Percentiles rank a stretch among this genome's conserved stretches.
These are phyloP conservation scores for Drymodes brunneopygia DNA, from an alignment of 2,113 vertebrate species.

Conservation along the genomic window DNA sequence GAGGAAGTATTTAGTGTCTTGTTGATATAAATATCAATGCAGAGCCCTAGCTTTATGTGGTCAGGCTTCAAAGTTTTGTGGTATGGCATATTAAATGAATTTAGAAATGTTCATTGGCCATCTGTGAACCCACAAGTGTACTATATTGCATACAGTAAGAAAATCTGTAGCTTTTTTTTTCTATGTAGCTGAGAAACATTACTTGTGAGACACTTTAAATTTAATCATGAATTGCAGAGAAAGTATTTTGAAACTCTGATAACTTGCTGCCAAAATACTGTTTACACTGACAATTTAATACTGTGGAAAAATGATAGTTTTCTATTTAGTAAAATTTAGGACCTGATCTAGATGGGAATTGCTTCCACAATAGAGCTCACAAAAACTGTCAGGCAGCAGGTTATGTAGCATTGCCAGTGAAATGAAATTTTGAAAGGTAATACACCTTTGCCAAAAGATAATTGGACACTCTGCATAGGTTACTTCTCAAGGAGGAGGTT, in stretches of 20 bases:
- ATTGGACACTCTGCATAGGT: not conserved
- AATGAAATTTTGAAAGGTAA: conserved; percentile 5
- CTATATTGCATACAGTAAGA: not conserved
- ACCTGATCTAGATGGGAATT: not conserved
- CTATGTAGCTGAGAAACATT: not conserved
- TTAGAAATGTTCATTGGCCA: not conserved
- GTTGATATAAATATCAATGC: not conserved
- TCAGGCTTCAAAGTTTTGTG: not conserved
- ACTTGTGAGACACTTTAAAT: not conserved
- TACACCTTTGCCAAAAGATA: not conserved
- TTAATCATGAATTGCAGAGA: not conserved
- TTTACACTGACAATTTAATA: not conserved
- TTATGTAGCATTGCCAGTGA: not conserved
- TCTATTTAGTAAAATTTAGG: not conserved
- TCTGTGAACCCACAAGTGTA: not conserved
- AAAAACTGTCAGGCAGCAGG: not conserved
- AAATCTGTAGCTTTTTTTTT: not conserved
- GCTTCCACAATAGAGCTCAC: not conserved
- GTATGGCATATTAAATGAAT: not conserved
- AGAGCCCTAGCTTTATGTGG: not conserved
- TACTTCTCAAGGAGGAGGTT: not conserved
- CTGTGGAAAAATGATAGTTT: not conserved
- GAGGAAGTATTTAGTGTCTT: not conserved
- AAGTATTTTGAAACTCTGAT: conserved; percentile 3
- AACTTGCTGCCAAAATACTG: not conserved